phyloP scores from a whole-genome alignment of 2,888 invertebrate species.

The Scelioninae gen. 1 region DNA sequence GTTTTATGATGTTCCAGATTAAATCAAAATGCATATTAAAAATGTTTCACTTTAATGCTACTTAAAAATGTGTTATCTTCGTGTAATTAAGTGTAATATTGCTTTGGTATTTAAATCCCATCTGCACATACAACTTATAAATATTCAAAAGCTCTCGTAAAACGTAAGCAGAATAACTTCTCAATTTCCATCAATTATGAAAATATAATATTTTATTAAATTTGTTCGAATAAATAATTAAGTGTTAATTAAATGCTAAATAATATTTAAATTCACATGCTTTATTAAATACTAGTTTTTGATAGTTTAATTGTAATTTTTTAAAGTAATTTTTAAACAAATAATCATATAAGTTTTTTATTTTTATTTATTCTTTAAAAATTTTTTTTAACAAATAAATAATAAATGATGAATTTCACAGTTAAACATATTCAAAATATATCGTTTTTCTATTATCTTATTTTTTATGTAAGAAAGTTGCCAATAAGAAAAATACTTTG shows the following conservation, averaged over 20 bases:
- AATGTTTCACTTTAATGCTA: too few species aligned
- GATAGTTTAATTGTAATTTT: too few species aligned
- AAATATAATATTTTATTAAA: slow-evolving; percentile 21
- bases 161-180: slow-evolving; percentile 19
- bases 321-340: too few species aligned
- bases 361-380: too few species aligned
- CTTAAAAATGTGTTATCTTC: neutral
- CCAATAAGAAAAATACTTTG: neutral
- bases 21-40: neutral
- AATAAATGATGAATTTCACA: too few species aligned
- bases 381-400: too few species aligned
- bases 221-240: slow-evolving; percentile 2
- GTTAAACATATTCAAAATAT: too few species aligned
- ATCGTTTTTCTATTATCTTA: too few species aligned
- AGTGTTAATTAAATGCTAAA: neutral
- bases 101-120: slow-evolving; percentile 43
- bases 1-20: too few species aligned
- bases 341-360: too few species aligned
- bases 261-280: neutral
- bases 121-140: slow-evolving; percentile 30
- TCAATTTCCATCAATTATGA: slow-evolving; percentile 33
- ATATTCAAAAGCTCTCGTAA: slow-evolving; percentile 30
- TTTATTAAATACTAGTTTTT: too few species aligned
- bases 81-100: slow-evolving; percentile 29
- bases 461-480: too few species aligned